Percentiles rank a stretch among this genome's conserved stretches.
phyloP scores from a whole-genome alignment of 2,888 invertebrate genomes.

The Drosophila falleni region DNA sequence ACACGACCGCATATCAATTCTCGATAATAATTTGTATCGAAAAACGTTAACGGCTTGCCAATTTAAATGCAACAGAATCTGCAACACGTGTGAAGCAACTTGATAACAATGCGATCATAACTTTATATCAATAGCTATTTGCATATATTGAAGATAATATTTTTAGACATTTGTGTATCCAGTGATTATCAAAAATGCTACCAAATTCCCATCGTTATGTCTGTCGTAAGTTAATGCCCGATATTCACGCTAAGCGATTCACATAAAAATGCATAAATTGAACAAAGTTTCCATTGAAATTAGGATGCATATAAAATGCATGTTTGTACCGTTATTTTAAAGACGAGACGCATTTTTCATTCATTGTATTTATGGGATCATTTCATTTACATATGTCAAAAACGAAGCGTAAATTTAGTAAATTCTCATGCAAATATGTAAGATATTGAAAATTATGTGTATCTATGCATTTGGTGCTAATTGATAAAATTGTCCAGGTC shows the following conservation, averaged over 20 bases:
- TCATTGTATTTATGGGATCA: conserved; percentile 6
- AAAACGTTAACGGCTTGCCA: neutral
- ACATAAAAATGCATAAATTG: conserved; percentile 15
- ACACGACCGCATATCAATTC: neutral
- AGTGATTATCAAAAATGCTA: conserved; percentile 13
- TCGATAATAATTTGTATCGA: conserved; percentile 26
- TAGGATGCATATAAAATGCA: conserved; percentile 45
- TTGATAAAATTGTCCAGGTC: conserved; percentile 47
- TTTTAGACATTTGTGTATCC: neutral
- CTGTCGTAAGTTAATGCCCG: neutral
- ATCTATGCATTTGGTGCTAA: conserved; percentile 48
- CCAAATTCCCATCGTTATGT: conserved; percentile 6
- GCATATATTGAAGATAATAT: no score
- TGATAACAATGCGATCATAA: conserved; percentile 7
- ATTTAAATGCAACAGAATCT: conserved; percentile 24
- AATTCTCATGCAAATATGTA: conserved; percentile 66
- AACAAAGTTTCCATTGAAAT: conserved; percentile 30
- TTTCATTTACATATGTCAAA: conserved; percentile 33
- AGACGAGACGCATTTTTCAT: conserved; percentile 10
- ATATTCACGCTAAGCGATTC: neutral
- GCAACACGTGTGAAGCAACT: conserved; percentile 3
- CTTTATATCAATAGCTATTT: neutral
- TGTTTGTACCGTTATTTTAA: conserved; percentile 38
- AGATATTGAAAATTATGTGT: conserved; percentile 15
- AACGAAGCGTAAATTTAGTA: conserved; percentile 35